Conservation (phyloP, 2,797 vertebrate species). For the Kryptolebias ocellatus region DNA sequence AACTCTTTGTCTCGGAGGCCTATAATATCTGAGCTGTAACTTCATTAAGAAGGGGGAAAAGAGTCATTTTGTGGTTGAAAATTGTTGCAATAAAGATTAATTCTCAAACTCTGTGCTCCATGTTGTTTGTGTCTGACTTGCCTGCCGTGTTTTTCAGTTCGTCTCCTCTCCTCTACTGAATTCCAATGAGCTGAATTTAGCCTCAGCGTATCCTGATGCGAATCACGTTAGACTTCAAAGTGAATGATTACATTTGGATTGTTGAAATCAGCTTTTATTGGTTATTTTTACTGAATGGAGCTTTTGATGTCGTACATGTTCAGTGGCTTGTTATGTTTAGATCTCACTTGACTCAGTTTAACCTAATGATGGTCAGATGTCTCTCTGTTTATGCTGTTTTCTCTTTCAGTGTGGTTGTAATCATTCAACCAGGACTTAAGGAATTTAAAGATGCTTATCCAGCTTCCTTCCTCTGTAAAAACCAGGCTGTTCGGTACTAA, state of each 20-base stretch:
- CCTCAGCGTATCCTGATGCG: slow-evolving; percentile 23
- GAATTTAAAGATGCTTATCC: slow-evolving; percentile 60
- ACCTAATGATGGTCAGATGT: slow-evolving; percentile 35
- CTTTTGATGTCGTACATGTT: slow-evolving; percentile 36
- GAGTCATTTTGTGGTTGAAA: slow-evolving; percentile 6
- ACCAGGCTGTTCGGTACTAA: too few species aligned
- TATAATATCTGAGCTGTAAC: background rate
- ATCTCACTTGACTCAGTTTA: slow-evolving; percentile 32
- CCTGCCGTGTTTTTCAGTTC: slow-evolving; percentile 28
- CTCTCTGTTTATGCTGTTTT: slow-evolving; percentile 34
- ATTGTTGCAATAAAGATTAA: slow-evolving; percentile 24
- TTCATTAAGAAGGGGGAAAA: slow-evolving; percentile 20
- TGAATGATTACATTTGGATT: slow-evolving; percentile 64
- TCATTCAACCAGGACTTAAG: slow-evolving; percentile 43
- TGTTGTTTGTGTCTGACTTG: slow-evolving; percentile 30
- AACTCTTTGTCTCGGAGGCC: slow-evolving; percentile 14
- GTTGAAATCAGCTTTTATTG: slow-evolving; percentile 62
- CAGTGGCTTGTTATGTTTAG: slow-evolving; percentile 29
- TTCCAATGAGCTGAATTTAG: slow-evolving; percentile 51
- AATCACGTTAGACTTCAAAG: slow-evolving; percentile 61
- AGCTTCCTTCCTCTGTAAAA: slow-evolving; percentile 38
- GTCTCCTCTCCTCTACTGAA: slow-evolving; percentile 44
- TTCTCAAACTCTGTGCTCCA: slow-evolving; percentile 1
- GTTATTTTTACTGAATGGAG: slow-evolving; percentile 34
- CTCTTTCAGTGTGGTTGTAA: slow-evolving; percentile 27